Base-by-base conservation (phyloP, 53 echinoderm and acorn worm species). In the Luidia sarsii region DNA sequence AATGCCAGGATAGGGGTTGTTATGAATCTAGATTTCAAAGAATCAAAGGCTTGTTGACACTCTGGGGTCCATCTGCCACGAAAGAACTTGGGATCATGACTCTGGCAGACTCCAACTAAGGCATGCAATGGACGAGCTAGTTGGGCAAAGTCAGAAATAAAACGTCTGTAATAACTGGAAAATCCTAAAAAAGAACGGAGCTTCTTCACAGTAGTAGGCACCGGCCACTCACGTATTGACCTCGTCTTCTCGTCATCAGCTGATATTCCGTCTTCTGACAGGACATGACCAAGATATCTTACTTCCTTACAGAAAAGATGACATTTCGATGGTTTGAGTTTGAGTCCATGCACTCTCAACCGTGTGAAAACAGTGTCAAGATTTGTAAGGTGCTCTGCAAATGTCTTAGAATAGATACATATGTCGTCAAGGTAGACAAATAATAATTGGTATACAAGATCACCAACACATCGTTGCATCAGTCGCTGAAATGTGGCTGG, bases 1-100 rank as follows among this genome's bases (percentile, higher is more conserved):
- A 54, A 86, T 10, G 79, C 86, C 32, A 86, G 32, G 19, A 79
- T 39, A 20, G 86, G 86, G 22, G 85, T n/a, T 11, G 69, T 54
- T 4, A 50, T 48, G 36, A 86, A 46, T n/a, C 23, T 31, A 18
- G 75, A 7, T 29, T 75, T 75, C 35, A 85, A 18, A 1, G n/a
- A 11, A n/a, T 80, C 50, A 62, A 80, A 62, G 18, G 80, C 80
- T 6, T 43, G 25, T 16, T 63, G 49, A 32, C 65, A 80, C n/a
- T n/a, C n/a, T n/a, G n/a, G n/a, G n/a, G n/a, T n/a, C n/a, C n/a
- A n/a, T n/a, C n/a, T n/a, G n/a, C 65, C 33, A 37, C 33, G 11
- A 35, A 34, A 54, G 37, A 37, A 35, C 22, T 53, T 54, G 10
- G 53, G 24, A 29, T 68, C 63, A 29, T 70, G 39, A 33, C 63